Base-by-base conservation (phyloP, 2,797 vertebrate genomes). In the Pteropus rufus region DNA sequence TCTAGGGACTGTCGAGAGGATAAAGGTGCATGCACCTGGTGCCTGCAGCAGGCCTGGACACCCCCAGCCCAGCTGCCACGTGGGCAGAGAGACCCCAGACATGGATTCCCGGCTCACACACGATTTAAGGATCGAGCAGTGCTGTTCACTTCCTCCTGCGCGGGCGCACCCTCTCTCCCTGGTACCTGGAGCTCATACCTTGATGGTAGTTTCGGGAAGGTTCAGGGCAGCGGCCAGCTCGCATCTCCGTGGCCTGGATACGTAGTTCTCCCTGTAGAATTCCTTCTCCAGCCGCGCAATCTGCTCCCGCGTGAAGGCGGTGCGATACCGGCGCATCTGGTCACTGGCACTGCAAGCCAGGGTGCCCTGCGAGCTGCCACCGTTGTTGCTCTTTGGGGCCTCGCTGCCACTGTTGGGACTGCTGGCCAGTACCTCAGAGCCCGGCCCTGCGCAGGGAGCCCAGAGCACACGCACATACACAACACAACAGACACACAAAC, bases 211-310 rank as follows among this genome's bases (percentile, higher is more conserved):
- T 98, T 99, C 99, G 23, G 99, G 99, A 73, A 99, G 98, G 98
- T 99, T 99, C 60, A 99, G 98, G 79, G 99, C 99, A 36, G 99
- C 99, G 0, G 99, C 99, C 97, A 99, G 98, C 81, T 99, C 99
- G 85, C 99, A 99, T 97, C 99, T 99, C 92, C 99, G 98, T 49
- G 99, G 99, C 97, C 99, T 99, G 83, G 99, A 99, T 75, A 99
- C 99, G 72, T 99, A 99, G 98, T 99, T 99, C 97, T 99, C 99
- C 96, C 99, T 98, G 98, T 99, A 99, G 98, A 99, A 99, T 96
- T 99, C 99, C 97, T 99, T 99, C 98, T 99, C 99, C 98, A 99
- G 98, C 11, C 99, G 98, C 41, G 98, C 99, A 94, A 99, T 99
- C 98, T 99, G 99, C 98, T 99, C 99, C 84, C 99, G 98, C 70